Base-by-base conservation (phyloP, 1,140 invertebrate species). In the Hermatobates lingyangjiaoensis region DNA sequence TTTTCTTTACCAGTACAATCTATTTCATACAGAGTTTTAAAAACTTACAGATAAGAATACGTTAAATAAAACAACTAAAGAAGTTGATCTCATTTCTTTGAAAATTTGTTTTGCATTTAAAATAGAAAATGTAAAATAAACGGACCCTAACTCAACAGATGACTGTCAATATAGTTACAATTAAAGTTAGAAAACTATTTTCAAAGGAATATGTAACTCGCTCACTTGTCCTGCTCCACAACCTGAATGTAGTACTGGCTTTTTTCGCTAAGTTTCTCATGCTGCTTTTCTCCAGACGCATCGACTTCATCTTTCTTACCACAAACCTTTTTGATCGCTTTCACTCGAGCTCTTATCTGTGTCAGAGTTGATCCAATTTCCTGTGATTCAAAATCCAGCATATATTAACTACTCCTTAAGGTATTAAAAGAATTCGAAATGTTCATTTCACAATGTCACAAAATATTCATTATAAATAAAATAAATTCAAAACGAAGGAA, bases 331-430 rank as follows among this genome's bases (percentile, higher is more conserved):
- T 52, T 40, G 3, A 23, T 46, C 4, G 56, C 56, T 49, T 49
- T 57, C n/a, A 52, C 52, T 40, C 53, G 38, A 18, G 56, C 56
- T 40, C 50, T 53, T 30, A 57, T 57, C 44, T 53, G 45, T 18
- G 56, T 51, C 7, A 57, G 47, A 18, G 56, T 52, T n/a, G 50
- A 52, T 12, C 51, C 56, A 15, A 57, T 38, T 40, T 54, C 52
- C 56, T 57, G 23, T 7, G 51, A 49, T n/a, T n/a, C n/a, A n/a
- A n/a, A n/a, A n/a, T n/a, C n/a, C n/a, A n/a, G n/a, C n/a, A n/a
- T n/a, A n/a, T n/a, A n/a, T n/a, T n/a, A n/a, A n/a, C n/a, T n/a
- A n/a, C n/a, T n/a, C n/a, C n/a, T n/a, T n/a, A n/a, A n/a, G n/a
- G n/a, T n/a, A n/a, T n/a, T n/a, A n/a, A n/a, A n/a, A n/a, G n/a